Evolutionary conservation across 2,888 invertebrate genomes (phyloP).

Genomic region (Ephialtes manifestator): DNA sequence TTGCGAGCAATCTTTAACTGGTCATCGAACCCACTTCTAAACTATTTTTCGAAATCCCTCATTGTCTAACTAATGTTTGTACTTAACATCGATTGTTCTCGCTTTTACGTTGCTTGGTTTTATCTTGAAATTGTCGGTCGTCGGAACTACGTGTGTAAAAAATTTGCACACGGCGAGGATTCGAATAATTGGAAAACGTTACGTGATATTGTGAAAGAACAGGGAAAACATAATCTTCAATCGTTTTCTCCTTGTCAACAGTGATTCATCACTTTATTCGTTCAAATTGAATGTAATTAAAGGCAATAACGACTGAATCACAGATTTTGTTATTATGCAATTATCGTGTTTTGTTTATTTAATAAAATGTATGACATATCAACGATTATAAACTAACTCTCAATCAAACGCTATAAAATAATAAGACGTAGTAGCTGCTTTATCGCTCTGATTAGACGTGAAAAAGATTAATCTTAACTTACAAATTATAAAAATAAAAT

Average conservation of each 20-base stretch:
- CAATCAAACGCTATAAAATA: constrained; percentile 13
- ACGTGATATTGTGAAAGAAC: constrained; percentile 32
- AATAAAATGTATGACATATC: constrained; percentile 58
- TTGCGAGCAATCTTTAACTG: not conserved
- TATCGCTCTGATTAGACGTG: too few species aligned
- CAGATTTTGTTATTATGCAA: not conserved
- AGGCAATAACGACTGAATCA: not conserved
- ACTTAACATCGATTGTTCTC: constrained; percentile 48
- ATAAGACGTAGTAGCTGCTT: constrained; percentile 45
- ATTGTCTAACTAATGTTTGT: constrained; percentile 21
- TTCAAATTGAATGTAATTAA: not conserved
- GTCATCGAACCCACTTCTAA: not conserved
- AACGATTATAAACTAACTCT: constrained; percentile 54
- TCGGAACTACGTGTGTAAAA: not conserved
- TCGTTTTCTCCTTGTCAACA: not conserved
- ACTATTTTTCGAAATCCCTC: constrained; percentile 8
- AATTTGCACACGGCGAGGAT: constrained; percentile 15
- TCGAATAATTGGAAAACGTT: not conserved
- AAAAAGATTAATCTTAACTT: too few species aligned
- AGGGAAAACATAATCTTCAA: not conserved
- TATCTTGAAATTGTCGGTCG: not conserved
- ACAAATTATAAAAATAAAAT: not conserved
- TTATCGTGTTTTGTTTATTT: constrained; percentile 48
- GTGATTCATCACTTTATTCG: not conserved
- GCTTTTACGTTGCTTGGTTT: constrained; percentile 17